Evolutionary conservation across 92 coral and sea anemone species (phyloP), one percentile per base, ranked within the genome.

Genomic region (Epizoanthus illoricatus): DNA sequence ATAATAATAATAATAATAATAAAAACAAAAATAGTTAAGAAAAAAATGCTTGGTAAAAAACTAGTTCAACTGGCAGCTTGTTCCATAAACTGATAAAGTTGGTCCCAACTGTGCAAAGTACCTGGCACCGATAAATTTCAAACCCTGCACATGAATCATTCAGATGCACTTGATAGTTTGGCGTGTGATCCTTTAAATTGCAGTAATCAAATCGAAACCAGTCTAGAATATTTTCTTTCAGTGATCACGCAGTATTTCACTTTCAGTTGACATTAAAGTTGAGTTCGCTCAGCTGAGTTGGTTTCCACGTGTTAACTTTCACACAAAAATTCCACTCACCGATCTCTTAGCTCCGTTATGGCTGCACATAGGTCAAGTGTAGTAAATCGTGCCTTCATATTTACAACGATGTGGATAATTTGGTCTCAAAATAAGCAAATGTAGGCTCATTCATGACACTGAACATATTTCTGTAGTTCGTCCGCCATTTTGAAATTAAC

Each of bases 381-480:
- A 56, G 97, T 93, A 79, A 96, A 96, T 75, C 99, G 87, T 39
- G 88, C 81, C 90, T 96, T 96, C 99, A 96, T 96, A 71, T 80
- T 90, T 75, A 21, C 33, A 20, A 83, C 20, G 41, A 16, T 8
- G 8, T 62, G 49, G 18, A 78, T 41, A 28, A 42, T 42, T 11
- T 13, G 24, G 17, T 20, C 11, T 59, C 3, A 18, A 20, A 19
- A 36, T 21, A 56, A 75, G 21, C 21, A 54, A 8, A 60, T 24
- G 2, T 3, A 36, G 16, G 33, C 58, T 54, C 18, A 57, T n/a
- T 3, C 18, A 54, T 42, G 60, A 54, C 57, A 16, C 60, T 10
- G 18, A 12, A 36, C 17, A 17, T 18, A 21, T 23, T 20, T 11
- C 10, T 28, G 41, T 12, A 18, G 12, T 16, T 41, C 75, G 18